These are phyloP conservation scores for Caenorhabditis sinica DNA, from an alignment of 2,888 invertebrate species.

Conservation along the genomic window DNA sequence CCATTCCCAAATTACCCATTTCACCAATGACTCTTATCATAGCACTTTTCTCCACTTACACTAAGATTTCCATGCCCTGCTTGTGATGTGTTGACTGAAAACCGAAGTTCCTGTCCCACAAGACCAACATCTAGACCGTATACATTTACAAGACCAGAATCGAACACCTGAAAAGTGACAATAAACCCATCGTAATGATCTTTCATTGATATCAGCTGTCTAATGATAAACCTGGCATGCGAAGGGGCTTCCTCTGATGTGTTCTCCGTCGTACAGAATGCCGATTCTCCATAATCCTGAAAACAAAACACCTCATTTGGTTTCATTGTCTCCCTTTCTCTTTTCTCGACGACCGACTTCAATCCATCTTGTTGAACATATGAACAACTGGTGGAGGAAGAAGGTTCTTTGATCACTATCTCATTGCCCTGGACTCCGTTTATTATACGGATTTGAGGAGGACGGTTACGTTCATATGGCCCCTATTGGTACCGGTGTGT, in stretches of 20 bases:
- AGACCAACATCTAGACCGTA: conserved; percentile 84
- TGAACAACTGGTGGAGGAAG: background rate
- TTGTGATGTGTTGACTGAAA: conserved; percentile 80
- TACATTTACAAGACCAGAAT: conserved; percentile 83
- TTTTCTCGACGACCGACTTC: conserved; percentile 5
- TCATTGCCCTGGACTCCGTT: conserved; percentile 32
- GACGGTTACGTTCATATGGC: conserved; percentile 16
- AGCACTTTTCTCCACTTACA: conserved; percentile 47
- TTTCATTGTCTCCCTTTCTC: background rate
- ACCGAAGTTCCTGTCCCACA: conserved; percentile 84
- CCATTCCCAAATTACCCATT: too few species aligned
- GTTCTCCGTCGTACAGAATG: conserved; percentile 95
- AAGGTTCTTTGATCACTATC: conserved; percentile 48
- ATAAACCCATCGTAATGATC: conserved; percentile 40
- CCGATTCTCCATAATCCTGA: conserved; percentile 93
- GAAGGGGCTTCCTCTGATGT: conserved; percentile 97
- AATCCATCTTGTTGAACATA: conserved; percentile 29
- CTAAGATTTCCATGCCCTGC: conserved; percentile 81
- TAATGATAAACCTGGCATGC: conserved; percentile 88
- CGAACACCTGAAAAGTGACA: conserved; percentile 76
- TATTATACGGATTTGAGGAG: conserved; percentile 33
- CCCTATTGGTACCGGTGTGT: conserved; percentile 59
- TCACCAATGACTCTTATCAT: too few species aligned
- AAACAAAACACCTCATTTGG: conserved; percentile 48
- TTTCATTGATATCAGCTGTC: background rate